A percentile compares a stretch with the other conserved stretches of the same genome.
These are phyloP conservation scores for Toxonevra muliebris DNA, from an alignment of 2,888 invertebrate species.

Conservation along the genomic window DNA sequence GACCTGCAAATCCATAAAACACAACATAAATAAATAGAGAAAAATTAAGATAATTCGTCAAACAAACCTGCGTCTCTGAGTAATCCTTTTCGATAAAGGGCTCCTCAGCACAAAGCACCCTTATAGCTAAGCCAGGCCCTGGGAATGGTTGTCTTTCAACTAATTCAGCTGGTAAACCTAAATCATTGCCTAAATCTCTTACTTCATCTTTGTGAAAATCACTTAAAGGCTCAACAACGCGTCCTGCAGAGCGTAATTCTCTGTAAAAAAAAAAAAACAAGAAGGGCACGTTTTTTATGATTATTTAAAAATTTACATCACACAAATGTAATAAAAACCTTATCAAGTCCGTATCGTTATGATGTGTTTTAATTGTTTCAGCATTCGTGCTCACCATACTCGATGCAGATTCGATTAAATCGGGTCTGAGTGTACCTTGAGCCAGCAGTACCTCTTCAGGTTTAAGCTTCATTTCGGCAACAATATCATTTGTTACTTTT, in stretches of 20 bases:
- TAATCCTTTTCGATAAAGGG: constrained; percentile 95
- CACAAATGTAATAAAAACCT: constrained; percentile 63
- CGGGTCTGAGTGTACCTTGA: constrained; percentile 96
- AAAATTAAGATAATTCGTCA: not conserved
- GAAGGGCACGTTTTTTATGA: not conserved
- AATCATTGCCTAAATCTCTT: constrained; percentile 84
- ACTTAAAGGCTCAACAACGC: constrained; percentile 96
- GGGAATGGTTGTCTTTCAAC: constrained; percentile 98
- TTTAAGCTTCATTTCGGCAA: constrained; percentile 86
- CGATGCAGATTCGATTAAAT: constrained; percentile 98
- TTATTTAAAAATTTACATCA: not conserved
- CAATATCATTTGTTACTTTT: constrained; percentile 88
- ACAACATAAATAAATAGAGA: not conserved
- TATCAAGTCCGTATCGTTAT: constrained; percentile 97
- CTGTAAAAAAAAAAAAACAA: constrained; percentile 58
- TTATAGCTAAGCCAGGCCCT: constrained; percentile 96
- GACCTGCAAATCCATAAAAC: constrained; percentile 68
- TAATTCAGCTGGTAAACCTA: constrained; percentile 86
- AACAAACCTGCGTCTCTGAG: constrained; percentile 86
- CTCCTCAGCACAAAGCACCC: constrained; percentile 95
- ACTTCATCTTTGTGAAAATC: constrained; percentile 99
- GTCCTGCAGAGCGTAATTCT: constrained; percentile 75
- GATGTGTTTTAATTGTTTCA: constrained; percentile 98
- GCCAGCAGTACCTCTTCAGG: constrained; percentile 92
- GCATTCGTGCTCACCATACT: constrained; percentile 85